These are phyloP conservation scores for Plotosus lineatus DNA, from an alignment of 2,113 vertebrate species.

Conservation along the genomic window DNA sequence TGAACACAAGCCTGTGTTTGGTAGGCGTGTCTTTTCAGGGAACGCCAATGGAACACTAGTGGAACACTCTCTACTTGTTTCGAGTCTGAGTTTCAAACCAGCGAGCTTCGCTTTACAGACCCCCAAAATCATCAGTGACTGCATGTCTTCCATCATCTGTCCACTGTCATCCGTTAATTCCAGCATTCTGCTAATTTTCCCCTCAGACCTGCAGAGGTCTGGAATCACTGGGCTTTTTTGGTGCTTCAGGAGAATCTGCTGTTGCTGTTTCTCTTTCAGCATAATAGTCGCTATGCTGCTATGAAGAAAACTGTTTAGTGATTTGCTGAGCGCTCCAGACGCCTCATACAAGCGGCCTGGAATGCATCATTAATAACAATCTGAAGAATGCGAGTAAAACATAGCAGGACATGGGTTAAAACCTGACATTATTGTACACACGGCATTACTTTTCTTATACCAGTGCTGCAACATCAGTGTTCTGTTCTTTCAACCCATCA, in stretches of 20 bases:
- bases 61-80: neutral
- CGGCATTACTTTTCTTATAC: neutral
- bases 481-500: neutral
- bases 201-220: neutral
- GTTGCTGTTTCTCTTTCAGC: neutral
- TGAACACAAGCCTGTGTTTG: neutral
- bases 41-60: neutral
- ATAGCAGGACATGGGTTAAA: neutral
- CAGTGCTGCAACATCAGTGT: neutral
- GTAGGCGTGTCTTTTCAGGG: neutral
- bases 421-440: neutral
- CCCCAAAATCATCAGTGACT: neutral
- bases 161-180: neutral
- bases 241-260: neutral
- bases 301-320: neutral
- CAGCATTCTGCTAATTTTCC: neutral
- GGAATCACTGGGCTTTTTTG: neutral
- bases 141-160: neutral
- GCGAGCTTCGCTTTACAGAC: neutral
- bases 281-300: neutral
- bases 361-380: neutral
- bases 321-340: neutral
- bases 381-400: slow-evolving; percentile 2
- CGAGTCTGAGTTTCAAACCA: neutral
- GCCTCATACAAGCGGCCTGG: neutral